Percentiles rank a stretch among this genome's conserved stretches.
These are phyloP conservation scores for Petrosia ficiformis DNA, from an alignment of 37 sponge, comb jelly and placozoan genomes.

Conservation along the genomic window DNA sequence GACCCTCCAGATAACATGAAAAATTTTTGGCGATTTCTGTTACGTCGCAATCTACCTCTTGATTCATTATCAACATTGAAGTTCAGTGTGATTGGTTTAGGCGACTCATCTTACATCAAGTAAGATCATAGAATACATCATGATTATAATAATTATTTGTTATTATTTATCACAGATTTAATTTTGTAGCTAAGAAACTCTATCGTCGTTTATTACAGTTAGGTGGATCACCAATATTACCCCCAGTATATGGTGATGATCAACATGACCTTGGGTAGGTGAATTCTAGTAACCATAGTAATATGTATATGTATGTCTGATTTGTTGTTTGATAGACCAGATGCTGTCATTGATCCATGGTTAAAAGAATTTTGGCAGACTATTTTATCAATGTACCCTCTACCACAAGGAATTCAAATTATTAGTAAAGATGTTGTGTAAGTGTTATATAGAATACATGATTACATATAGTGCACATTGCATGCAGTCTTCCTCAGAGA, in stretches of 20 bases:
- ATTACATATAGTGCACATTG: too few species aligned
- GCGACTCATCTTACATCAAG: constrained; percentile 98
- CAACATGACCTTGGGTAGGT: constrained; percentile 92
- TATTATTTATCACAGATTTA: constrained; percentile 62
- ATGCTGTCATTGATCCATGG: constrained; percentile 89
- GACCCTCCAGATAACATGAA: constrained; percentile 99
- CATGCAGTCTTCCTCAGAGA: too few species aligned
- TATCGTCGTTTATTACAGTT: constrained; percentile 78
- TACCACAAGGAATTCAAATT: constrained; percentile 50
- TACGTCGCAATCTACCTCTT: constrained; percentile 73
- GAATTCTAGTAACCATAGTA: too few species aligned
- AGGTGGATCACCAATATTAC: constrained; percentile 67
- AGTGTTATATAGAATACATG: too few species aligned
- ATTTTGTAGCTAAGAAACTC: constrained; percentile 93
- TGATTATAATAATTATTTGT: not conserved
- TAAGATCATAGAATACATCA: constrained; percentile 3
- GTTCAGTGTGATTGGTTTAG: constrained; percentile 86
- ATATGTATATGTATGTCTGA: too few species aligned
- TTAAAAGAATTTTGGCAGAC: constrained; percentile 55
- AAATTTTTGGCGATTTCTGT: constrained; percentile 83
- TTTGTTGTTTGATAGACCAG: constrained; percentile 41
- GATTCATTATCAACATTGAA: constrained; percentile 56
- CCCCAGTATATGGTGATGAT: constrained; percentile 87
- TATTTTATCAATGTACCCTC: constrained; percentile 61
- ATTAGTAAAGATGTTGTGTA: constrained; percentile 37